Evolutionary conservation across 2,113 vertebrate species (phyloP).

Genomic region (Hucho hucho): DNA sequence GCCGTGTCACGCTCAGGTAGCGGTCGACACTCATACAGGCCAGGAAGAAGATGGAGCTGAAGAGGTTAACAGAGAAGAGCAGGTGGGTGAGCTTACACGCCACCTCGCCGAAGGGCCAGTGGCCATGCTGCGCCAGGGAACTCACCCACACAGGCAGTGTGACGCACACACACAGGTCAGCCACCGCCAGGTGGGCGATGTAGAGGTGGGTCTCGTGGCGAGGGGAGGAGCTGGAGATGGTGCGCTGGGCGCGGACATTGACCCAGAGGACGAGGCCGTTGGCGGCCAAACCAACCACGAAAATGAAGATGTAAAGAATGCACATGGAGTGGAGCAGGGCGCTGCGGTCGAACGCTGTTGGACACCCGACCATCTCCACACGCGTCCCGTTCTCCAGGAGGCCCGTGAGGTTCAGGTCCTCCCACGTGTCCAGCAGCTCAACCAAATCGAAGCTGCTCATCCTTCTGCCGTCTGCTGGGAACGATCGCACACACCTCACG

Average conservation of each 20-base stretch:
- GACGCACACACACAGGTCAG: conserved; percentile 87
- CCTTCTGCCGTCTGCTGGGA: conserved; percentile 52
- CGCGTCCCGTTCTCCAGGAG: conserved; percentile 72
- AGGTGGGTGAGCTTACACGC: conserved; percentile 90
- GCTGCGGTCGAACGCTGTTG: conserved; percentile 73
- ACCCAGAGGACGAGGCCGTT: conserved; percentile 93
- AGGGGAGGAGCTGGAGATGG: conserved; percentile 77
- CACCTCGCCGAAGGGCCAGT: conserved; percentile 90
- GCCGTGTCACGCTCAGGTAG: conserved; percentile 76
- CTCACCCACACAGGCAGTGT: conserved; percentile 93
- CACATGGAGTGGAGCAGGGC: conserved; percentile 84
- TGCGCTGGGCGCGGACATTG: conserved; percentile 85
- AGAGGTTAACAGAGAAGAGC: conserved; percentile 91
- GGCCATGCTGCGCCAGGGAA: conserved; percentile 85
- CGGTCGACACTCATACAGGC: conserved; percentile 94
- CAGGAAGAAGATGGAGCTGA: conserved; percentile 93
- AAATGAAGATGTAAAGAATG: conserved; percentile 90
- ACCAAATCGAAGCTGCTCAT: conserved; percentile 64
- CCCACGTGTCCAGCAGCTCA: conserved; percentile 74
- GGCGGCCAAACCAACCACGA: conserved; percentile 85
- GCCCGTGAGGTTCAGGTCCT: conserved; percentile 77
- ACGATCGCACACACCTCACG: conserved; percentile 30
- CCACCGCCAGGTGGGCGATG: conserved; percentile 88
- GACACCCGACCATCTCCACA: conserved; percentile 75
- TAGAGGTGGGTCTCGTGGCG: conserved; percentile 93